These are phyloP conservation scores for Manduca sexta DNA, from an alignment of 1,140 invertebrate species.

Conservation along the genomic window DNA sequence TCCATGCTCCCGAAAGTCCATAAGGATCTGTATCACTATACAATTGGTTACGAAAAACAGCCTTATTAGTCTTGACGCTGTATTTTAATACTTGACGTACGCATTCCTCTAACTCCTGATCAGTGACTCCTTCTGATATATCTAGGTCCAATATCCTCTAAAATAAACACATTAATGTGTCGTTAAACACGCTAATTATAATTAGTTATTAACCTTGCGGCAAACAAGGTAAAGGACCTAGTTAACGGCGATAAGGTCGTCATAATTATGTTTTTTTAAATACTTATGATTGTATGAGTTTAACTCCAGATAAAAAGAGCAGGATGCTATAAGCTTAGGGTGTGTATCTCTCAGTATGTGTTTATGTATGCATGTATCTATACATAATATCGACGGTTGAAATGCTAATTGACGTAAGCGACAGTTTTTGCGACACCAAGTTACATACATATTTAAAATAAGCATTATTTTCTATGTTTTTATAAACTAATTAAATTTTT, in stretches of 20 bases:
- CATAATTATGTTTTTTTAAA: not conserved
- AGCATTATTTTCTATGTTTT: too few species aligned
- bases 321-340: too few species aligned
- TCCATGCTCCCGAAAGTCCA: constrained; percentile 82
- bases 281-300: too few species aligned
- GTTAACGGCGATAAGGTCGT: not conserved
- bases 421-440: too few species aligned
- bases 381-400: not conserved
- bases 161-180: constrained; percentile 3
- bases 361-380: not conserved
- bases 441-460: too few species aligned
- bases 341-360: too few species aligned
- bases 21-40: constrained; percentile 83
- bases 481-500: not conserved
- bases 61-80: constrained; percentile 83
- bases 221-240: not conserved
- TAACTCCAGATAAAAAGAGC: too few species aligned
- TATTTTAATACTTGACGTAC: constrained; percentile 77
- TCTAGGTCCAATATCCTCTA: constrained; percentile 74
- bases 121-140: constrained; percentile 55
- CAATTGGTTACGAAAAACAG: constrained; percentile 84
- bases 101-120: constrained; percentile 71
- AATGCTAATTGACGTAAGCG: too few species aligned
- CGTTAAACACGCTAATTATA: not conserved
- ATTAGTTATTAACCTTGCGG: too few species aligned